Base-by-base conservation (phyloP, 2,888 invertebrate species). In the Platycheirus albimanus region DNA sequence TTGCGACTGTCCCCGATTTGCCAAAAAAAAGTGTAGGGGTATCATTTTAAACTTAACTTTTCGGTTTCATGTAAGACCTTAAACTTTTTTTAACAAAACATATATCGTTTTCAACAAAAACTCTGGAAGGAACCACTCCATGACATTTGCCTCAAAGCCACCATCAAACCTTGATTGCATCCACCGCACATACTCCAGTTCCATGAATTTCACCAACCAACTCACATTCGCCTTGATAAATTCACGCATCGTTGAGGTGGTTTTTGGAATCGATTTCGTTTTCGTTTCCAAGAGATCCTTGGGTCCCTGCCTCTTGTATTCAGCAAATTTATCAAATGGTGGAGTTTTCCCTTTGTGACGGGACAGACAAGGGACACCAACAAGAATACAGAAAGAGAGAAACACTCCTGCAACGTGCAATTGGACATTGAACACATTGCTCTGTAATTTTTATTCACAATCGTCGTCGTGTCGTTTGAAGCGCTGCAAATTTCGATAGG, bases 381-480 rank as follows among this genome's bases (percentile, higher is more conserved):
- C 20, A 54, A 1, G 17, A 30, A 36, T n/a, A 30, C 13, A 28
- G 61, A 24, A 6, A 19, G 10, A 45, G 7, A 7, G 17, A 7
- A 10, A 52, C 33, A 30, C 33, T 54, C 6, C 20, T 38, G 38
- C 1, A 43, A 58, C 6, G n/a, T n/a, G n/a, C n/a, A n/a, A n/a
- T n/a, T n/a, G n/a, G n/a, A n/a, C n/a, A n/a, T n/a, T 43, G 58
- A 43, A 45, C 17, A 33, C 19, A 61, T 45, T 11, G 41, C 43
- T 43, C 43, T 61, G 61, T 61, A 61, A 30, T 45, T 61, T 45
- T 61, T 43, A 45, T 61, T 61, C 45, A 45, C 19, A 61, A 43
- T n/a, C 45, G n/a, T n/a, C n/a, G n/a, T n/a, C n/a, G n/a, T n/a
- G n/a, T n/a, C n/a, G 61, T 61, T 61, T 43, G 61, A 61, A 17